These are phyloP conservation scores for Notarius quadriscutis DNA, from an alignment of 2,113 vertebrate genomes.

Conservation along the genomic window DNA sequence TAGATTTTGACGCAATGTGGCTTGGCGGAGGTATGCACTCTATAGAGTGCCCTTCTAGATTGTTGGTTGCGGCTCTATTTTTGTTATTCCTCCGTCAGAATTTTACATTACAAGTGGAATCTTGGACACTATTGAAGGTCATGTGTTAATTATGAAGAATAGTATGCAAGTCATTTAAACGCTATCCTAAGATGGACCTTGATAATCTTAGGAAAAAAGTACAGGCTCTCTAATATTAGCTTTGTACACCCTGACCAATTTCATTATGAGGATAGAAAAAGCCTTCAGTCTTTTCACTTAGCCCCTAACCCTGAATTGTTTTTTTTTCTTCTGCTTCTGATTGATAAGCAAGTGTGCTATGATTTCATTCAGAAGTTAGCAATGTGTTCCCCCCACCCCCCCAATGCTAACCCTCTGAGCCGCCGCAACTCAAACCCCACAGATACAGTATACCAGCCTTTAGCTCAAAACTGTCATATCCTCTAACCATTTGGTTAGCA, in stretches of 20 bases:
- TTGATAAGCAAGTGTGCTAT: background rate
- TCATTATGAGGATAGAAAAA: background rate
- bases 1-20: too few relatives aligned
- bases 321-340: too few relatives aligned
- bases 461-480: constrained; percentile 11
- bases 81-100: background rate
- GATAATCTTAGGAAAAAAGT: background rate
- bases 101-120: background rate
- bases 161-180: background rate
- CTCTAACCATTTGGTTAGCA: background rate
- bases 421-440: background rate
- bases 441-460: constrained; percentile 4
- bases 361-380: background rate
- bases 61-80: background rate
- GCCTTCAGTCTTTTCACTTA: background rate
- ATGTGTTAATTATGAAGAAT: background rate
- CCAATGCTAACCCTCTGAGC: too few relatives aligned
- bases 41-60: too few relatives aligned
- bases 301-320: background rate
- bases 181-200: background rate
- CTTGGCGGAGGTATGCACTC: too few relatives aligned
- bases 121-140: background rate
- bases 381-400: too few relatives aligned
- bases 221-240: background rate
- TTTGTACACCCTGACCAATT: background rate